Conservation (phyloP, 23 tunicate genomes). For the Ascidia mentula region DNA sequence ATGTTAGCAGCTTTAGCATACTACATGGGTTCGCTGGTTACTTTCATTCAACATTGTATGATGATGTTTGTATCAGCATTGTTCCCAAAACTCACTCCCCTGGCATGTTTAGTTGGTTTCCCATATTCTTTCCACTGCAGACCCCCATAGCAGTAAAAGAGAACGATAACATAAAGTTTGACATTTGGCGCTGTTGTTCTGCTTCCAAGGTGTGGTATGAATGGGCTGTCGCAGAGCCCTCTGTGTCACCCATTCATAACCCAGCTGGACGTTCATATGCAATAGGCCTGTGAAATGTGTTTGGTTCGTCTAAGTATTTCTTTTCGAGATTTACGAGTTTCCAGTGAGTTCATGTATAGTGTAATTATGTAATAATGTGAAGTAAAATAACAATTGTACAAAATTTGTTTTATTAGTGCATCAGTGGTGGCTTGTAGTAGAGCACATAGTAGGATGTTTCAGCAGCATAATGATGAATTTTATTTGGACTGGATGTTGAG, state of each 20-base stretch:
- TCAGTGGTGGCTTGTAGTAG: too few species aligned
- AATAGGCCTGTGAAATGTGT: conserved; percentile 74
- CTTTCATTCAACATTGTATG: conserved; percentile 80
- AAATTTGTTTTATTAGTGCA: too few species aligned
- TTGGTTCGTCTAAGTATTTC: too few species aligned
- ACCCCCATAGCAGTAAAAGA: conserved; percentile 46
- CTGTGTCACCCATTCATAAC: conserved; percentile 53
- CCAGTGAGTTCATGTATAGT: too few species aligned
- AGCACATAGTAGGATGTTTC: too few species aligned
- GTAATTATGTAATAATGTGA: too few species aligned
- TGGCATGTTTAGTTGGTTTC: conserved; percentile 99
- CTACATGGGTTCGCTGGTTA: conserved; percentile 99
- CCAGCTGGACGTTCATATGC: conserved; percentile 90
- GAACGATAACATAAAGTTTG: conserved; percentile 38
- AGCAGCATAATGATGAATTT: too few species aligned
- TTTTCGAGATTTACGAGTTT: too few species aligned
- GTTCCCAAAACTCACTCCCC: conserved; percentile 92
- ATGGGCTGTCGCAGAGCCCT: conserved; percentile 84
- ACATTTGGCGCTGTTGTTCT: conserved; percentile 77
- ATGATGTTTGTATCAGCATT: conserved; percentile 88
- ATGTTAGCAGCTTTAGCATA: conserved; percentile 42
- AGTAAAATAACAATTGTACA: too few species aligned
- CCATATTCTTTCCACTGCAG: conserved; percentile 81
- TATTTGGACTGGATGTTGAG: too few species aligned
- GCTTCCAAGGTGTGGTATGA: conserved; percentile 93